phyloP scores from a whole-genome alignment of 2,888 invertebrate genomes.

The Torymus tubicola region DNA sequence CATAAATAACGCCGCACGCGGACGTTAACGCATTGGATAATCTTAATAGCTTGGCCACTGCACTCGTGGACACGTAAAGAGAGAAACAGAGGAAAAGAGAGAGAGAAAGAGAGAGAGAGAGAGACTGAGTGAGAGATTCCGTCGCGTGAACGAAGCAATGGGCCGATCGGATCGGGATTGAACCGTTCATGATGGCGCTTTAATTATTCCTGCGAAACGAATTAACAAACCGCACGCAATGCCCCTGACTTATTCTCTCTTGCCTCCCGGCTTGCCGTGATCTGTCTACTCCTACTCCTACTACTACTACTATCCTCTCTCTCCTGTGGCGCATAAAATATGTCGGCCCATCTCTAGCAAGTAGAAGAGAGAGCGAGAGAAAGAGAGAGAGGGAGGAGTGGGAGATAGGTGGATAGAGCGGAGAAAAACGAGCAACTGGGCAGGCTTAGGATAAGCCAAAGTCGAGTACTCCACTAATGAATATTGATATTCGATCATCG shows the following conservation, averaged over 20 bases:
- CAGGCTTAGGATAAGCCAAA: constrained; percentile 64
- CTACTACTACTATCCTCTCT: constrained; percentile 29
- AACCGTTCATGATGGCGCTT: constrained; percentile 31
- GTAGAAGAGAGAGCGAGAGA: too few species aligned
- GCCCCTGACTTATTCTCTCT: constrained; percentile 45
- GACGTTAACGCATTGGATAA: constrained; percentile 54
- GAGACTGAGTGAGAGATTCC: constrained; percentile 14
- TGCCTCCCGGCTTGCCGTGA: constrained; percentile 4
- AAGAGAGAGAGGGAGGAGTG: too few species aligned
- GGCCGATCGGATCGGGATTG: constrained; percentile 66
- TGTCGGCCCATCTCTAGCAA: constrained; percentile 56
- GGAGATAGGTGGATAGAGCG: too few species aligned
- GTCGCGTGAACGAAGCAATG: constrained; percentile 55
- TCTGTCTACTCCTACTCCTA: too few species aligned
- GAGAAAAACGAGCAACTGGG: too few species aligned
- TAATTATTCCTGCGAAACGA: constrained; percentile 59
- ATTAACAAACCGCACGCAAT: constrained; percentile 55
- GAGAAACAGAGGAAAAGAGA: background rate
- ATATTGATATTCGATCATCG: constrained; percentile 67
- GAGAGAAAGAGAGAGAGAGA: too few species aligned
- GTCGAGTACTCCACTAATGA: constrained; percentile 63
- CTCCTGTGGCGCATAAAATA: constrained; percentile 63
- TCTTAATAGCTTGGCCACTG: constrained; percentile 48
- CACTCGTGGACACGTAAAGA: background rate
- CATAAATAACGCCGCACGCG: constrained; percentile 50